Conservation (phyloP, 2,797 vertebrate genomes). For the Sebastes umbrosus region DNA sequence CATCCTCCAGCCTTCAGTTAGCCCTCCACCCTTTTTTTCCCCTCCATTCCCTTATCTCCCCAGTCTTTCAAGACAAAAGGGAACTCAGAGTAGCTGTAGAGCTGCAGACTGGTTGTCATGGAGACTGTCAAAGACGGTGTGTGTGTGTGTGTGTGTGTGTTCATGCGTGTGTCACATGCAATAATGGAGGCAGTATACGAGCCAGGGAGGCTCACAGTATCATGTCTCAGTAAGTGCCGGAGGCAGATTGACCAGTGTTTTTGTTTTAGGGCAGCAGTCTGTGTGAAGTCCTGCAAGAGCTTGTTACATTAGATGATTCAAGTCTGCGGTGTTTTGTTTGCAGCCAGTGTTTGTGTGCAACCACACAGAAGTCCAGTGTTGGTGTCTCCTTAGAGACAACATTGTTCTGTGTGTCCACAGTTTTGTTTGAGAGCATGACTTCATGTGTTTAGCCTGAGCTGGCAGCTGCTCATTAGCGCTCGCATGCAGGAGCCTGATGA, state of each 20-base stretch:
- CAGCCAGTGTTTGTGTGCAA: slow-evolving; percentile 15
- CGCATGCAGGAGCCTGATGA: slow-evolving; percentile 27
- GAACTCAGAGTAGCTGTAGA: slow-evolving; percentile 74
- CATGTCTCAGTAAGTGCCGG: slow-evolving; percentile 61
- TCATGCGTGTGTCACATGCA: slow-evolving; percentile 50
- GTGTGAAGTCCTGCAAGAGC: slow-evolving; percentile 25
- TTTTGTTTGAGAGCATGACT: slow-evolving; percentile 30
- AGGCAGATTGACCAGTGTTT: slow-evolving; percentile 57
- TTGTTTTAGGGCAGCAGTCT: slow-evolving; percentile 25
- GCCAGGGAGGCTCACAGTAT: slow-evolving; percentile 63
- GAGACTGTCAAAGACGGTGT: slow-evolving; percentile 80
- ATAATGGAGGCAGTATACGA: slow-evolving; percentile 69
- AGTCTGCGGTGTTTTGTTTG: slow-evolving; percentile 15
- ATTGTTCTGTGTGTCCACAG: neutral
- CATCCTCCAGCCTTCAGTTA: slow-evolving; percentile 62
- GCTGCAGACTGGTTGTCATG: slow-evolving; percentile 85
- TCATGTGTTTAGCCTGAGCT: slow-evolving; percentile 29
- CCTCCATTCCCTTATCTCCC: slow-evolving; percentile 71
- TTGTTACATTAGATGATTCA: slow-evolving; percentile 28
- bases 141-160: slow-evolving; percentile 7
- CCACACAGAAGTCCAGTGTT: neutral
- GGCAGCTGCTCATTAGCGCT: slow-evolving; percentile 59
- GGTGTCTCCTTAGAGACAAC: slow-evolving; percentile 20
- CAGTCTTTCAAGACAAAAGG: slow-evolving; percentile 82
- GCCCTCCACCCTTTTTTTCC: slow-evolving; percentile 44